These are phyloP conservation scores for Homarus americanus DNA, from an alignment of 1,140 invertebrate genomes.

Conservation along the genomic window DNA sequence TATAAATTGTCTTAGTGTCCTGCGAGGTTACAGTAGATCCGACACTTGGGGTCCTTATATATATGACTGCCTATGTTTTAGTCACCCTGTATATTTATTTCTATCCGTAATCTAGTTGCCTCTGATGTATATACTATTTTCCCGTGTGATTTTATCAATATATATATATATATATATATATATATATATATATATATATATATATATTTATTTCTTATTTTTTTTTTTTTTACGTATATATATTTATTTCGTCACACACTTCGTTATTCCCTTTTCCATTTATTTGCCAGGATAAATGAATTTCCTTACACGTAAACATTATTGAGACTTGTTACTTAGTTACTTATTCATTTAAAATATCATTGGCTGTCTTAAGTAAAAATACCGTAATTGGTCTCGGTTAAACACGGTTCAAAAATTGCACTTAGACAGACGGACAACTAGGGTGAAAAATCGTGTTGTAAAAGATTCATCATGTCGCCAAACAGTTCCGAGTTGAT, in stretches of 20 bases:
- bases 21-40: too few species aligned
- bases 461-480: too few species aligned
- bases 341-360: neutral
- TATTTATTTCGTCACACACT: too few species aligned
- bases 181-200: neutral
- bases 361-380: neutral
- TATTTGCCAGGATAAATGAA: neutral
- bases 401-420: neutral
- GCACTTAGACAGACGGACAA: too few species aligned
- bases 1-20: too few species aligned
- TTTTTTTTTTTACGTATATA: too few species aligned
- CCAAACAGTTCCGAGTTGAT: too few species aligned
- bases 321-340: neutral
- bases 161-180: conserved; percentile 16
- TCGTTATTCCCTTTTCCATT: too few species aligned
- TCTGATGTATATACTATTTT: conserved; percentile 20
- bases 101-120: too few species aligned
- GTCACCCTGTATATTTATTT: neutral
- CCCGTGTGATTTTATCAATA: conserved; percentile 6
- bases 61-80: neutral
- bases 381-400: neutral
- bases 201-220: neutral
- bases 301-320: neutral
- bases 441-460: too few species aligned
- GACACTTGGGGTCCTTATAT: neutral